These are phyloP conservation scores for Drosophila paulistorum DNA, from an alignment of 1,140 invertebrate species.

Conservation along the genomic window DNA sequence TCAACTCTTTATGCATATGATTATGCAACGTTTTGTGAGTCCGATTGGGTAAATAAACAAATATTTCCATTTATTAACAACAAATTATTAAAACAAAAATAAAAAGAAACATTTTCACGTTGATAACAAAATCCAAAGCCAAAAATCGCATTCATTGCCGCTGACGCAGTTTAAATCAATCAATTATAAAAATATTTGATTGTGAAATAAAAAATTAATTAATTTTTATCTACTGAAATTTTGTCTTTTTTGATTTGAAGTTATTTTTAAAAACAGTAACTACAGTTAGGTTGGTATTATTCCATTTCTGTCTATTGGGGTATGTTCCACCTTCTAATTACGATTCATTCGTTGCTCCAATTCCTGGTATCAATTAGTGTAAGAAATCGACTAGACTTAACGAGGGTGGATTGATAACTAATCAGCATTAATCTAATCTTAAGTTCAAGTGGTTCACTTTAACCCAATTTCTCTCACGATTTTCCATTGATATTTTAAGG, in stretches of 20 bases:
- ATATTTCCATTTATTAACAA: conserved; percentile 23
- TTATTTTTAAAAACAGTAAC: too few relatives aligned
- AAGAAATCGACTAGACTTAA: too few relatives aligned
- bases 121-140: conserved; percentile 18
- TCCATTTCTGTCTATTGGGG: too few relatives aligned
- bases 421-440: too few relatives aligned
- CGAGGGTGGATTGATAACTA: too few relatives aligned
- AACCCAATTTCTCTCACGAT: too few relatives aligned
- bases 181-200: conserved; percentile 17
- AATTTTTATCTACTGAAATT: neutral
- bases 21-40: conserved; percentile 38
- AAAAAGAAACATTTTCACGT: neutral
- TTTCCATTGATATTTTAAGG: too few relatives aligned
- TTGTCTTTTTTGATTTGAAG: neutral
- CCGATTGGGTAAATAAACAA: conserved; percentile 36
- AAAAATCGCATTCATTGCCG: conserved; percentile 14
- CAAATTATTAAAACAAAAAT: neutral
- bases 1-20: conserved; percentile 44
- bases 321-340: too few relatives aligned
- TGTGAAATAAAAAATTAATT: conserved; percentile 39
- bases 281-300: too few relatives aligned
- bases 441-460: too few relatives aligned
- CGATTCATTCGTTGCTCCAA: too few relatives aligned
- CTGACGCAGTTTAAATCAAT: conserved; percentile 34
- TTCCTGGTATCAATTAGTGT: too few relatives aligned